phyloP scores from a whole-genome alignment of 2,888 invertebrate genomes.

The Ceramica pisi region DNA sequence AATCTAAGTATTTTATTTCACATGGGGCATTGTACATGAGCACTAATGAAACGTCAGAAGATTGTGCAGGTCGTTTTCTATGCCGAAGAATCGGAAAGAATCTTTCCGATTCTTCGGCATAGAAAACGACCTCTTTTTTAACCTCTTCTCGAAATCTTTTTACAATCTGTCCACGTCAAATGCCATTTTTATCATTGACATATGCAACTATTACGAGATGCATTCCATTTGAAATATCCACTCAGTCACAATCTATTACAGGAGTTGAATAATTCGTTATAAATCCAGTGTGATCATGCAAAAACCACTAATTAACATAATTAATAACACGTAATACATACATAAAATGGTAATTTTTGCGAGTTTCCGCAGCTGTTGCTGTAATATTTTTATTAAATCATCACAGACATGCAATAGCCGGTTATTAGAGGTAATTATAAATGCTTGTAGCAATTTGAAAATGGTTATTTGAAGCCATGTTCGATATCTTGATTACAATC shows the following conservation, averaged over 20 bases:
- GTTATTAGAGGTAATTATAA: neutral
- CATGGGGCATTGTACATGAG: no score
- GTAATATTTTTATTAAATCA: conserved; percentile 26
- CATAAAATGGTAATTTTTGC: conserved; percentile 44
- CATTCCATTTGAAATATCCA: conserved; percentile 7
- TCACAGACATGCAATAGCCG: conserved; percentile 6
- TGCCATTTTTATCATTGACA: neutral
- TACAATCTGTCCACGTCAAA: neutral
- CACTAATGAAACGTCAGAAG: no score
- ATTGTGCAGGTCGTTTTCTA: no score
- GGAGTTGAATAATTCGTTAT: conserved; percentile 22
- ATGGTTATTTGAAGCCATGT: neutral
- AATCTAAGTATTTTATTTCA: no score
- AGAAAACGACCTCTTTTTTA: no score
- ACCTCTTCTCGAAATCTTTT: no score
- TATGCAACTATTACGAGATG: neutral
- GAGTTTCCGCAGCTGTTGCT: conserved; percentile 37
- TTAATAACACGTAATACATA: conserved; percentile 28
- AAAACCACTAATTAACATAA: conserved; percentile 44
- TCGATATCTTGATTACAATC: no score
- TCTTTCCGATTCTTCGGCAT: no score
- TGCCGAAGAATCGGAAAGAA: no score
- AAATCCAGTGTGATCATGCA: conserved; percentile 34
- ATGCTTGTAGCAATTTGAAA: neutral
- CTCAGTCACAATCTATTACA: conserved; percentile 20